Percentiles rank a stretch among this genome's conserved stretches.
Evolutionary conservation across 2,888 invertebrate species (phyloP).

Genomic region (Amiota mariae): DNA sequence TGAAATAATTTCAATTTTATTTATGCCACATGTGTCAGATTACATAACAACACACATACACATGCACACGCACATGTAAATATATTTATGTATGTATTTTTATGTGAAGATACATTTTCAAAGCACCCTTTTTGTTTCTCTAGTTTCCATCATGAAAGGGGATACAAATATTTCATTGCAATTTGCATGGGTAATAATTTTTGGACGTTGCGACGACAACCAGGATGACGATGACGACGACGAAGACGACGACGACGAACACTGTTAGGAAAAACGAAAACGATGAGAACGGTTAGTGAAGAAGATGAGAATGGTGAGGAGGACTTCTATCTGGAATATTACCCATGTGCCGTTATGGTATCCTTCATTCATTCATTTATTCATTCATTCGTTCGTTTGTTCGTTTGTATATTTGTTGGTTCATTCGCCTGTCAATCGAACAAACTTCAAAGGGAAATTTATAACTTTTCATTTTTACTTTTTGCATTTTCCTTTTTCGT

Average conservation of each 20-base stretch:
- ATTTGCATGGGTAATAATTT: conserved; percentile 67
- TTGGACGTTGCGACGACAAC: conserved; percentile 35
- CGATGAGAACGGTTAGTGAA: no score
- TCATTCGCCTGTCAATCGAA: conserved; percentile 58
- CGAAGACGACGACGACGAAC: conserved; percentile 8
- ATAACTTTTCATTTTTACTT: conserved; percentile 52
- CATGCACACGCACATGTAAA: conserved; percentile 19
- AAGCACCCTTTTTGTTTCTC: no score
- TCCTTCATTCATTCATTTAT: no score
- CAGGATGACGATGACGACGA: neutral
- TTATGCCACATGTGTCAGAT: conserved; percentile 60
- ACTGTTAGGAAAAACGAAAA: no score
- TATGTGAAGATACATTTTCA: no score
- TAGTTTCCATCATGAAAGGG: conserved; percentile 3
- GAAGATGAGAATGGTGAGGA: no score
- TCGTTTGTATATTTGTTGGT: conserved; percentile 27
- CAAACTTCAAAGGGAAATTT: conserved; percentile 57
- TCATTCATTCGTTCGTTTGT: conserved; percentile 41
- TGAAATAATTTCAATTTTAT: conserved; percentile 53
- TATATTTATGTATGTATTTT: no score
- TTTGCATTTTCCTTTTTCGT: conserved; percentile 26
- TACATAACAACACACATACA: conserved; percentile 53
- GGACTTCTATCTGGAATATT: no score
- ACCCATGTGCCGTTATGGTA: no score
- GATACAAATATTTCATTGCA: conserved; percentile 38